Percentiles rank a stretch among this genome's conserved stretches.
These are phyloP conservation scores for Pelusios castaneus DNA, from an alignment of 2,113 vertebrate species.

Conservation along the genomic window DNA sequence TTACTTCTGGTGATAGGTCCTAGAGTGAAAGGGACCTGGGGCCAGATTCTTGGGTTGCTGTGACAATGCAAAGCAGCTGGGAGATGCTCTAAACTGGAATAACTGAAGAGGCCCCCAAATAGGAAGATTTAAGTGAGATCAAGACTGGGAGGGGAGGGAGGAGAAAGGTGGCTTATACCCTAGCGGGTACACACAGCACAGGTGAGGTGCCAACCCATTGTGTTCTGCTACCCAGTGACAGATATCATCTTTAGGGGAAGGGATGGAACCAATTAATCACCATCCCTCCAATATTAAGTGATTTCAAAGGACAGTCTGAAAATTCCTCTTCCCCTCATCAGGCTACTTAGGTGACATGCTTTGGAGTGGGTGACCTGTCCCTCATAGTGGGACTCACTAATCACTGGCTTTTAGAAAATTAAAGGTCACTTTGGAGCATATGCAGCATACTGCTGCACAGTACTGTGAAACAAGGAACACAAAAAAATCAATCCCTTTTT, in stretches of 20 bases:
- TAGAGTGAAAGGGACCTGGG: neutral
- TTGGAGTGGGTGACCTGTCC: neutral
- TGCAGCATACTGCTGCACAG: neutral
- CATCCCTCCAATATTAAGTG: rapidly evolving
- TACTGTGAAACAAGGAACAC: neutral
- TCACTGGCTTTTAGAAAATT: neutral
- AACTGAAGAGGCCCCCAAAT: neutral
- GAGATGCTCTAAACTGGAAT: neutral
- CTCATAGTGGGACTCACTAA: neutral
- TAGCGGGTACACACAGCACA: neutral
- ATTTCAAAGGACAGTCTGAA: neutral
- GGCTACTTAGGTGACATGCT: neutral
- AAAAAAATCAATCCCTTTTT: neutral
- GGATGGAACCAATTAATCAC: neutral
- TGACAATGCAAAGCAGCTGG: neutral
- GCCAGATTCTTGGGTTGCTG: neutral
- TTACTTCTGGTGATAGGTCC: neutral
- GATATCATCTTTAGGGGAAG: neutral
- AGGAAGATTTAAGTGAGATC: neutral
- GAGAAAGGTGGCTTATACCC: neutral
- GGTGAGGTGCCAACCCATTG: neutral
- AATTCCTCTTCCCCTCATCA: neutral
- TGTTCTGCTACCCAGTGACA: neutral
- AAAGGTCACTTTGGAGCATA: rapidly evolving
- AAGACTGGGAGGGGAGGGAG: neutral